Base-by-base conservation (phyloP, 2,888 invertebrate genomes). In the Ditula angustiorana region DNA sequence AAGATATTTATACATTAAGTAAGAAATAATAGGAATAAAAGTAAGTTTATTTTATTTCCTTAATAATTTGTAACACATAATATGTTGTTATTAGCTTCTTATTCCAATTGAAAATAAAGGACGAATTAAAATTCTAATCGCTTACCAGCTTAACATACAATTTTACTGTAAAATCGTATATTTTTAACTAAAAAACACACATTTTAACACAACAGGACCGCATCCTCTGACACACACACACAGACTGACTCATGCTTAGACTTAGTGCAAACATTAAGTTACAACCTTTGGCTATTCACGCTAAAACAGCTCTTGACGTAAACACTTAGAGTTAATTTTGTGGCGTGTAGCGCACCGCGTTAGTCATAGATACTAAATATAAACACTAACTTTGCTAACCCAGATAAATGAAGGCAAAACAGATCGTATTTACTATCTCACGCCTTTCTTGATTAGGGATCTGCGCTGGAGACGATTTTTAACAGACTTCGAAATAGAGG, bases 131-230 rank as follows among this genome's bases (percentile, higher is more conserved):
- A 16, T 3, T 0, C 1, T 19, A 19, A n/a, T n/a, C n/a, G n/a
- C 63, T 58, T 24, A 58, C 63, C 57, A 52, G 24, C 33, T 44
- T 30, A 30, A 49, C 11, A 11, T 33, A 41, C 50, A 57, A 62
- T 10, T 49, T 16, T 49, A 49, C 55, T 19, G 11, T 11, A 55
- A 44, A 63, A 33, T 57, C 49, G 3, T 35, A 55, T 47, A 61
- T 50, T 37, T 49, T 47, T 53, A n/a, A 35, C 49, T n/a, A 28
- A 49, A 52, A 47, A 61, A 35, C 47, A 50, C 57, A 30, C 26
- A 56, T 56, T 47, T 33, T 26, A 23, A 26, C 28, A 19, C 37
- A 24, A 7, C 23, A 1, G 24, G 57, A 63, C 63, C 50, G 50
- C 63, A 63, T 28, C 7, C 50, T 63, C 19, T 19, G 50, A 13